A percentile compares a stretch with the other conserved stretches of the same genome.
phyloP scores from a whole-genome alignment of 2,888 invertebrate species.

The Balanococcus diminutus region DNA sequence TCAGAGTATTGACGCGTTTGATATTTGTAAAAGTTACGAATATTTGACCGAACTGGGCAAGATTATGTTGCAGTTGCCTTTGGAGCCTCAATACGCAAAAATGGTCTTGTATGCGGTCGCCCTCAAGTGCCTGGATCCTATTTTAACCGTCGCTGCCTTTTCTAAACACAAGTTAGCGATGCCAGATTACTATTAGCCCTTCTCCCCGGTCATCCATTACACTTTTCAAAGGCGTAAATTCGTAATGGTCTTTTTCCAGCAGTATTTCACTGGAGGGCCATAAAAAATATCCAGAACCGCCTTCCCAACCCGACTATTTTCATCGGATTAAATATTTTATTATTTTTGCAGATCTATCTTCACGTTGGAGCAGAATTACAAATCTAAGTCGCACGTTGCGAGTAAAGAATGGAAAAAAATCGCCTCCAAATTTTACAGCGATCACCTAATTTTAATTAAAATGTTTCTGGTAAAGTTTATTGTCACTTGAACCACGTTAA shows the following conservation, averaged over 20 bases:
- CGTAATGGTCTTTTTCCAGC: too few relatives aligned
- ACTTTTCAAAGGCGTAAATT: background rate
- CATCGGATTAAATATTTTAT: background rate
- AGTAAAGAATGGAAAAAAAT: conserved; percentile 71
- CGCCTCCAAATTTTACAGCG: conserved; percentile 79
- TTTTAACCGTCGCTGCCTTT: conserved; percentile 80
- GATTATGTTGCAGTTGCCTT: conserved; percentile 86
- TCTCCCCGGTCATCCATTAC: too few relatives aligned
- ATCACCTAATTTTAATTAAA: conserved; percentile 84
- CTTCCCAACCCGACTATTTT: too few relatives aligned
- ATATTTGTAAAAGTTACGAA: conserved; percentile 70
- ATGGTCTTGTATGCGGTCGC: conserved; percentile 88
- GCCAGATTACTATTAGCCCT: background rate
- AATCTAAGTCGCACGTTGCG: conserved; percentile 29
- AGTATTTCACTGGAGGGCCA: too few relatives aligned
- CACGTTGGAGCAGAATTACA: conserved; percentile 24
- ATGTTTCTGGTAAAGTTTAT: conserved; percentile 62
- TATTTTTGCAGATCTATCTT: conserved; percentile 39
- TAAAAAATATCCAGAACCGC: too few relatives aligned
- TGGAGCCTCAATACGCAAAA: conserved; percentile 91
- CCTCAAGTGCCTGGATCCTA: conserved; percentile 89
- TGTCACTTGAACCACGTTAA: too few relatives aligned
- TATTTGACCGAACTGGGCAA: conserved; percentile 84
- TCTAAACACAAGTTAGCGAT: conserved; percentile 42
- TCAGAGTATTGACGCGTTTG: conserved; percentile 83